These are phyloP conservation scores for Eurypyga helias DNA, from an alignment of 2,113 vertebrate species.

Conservation along the genomic window DNA sequence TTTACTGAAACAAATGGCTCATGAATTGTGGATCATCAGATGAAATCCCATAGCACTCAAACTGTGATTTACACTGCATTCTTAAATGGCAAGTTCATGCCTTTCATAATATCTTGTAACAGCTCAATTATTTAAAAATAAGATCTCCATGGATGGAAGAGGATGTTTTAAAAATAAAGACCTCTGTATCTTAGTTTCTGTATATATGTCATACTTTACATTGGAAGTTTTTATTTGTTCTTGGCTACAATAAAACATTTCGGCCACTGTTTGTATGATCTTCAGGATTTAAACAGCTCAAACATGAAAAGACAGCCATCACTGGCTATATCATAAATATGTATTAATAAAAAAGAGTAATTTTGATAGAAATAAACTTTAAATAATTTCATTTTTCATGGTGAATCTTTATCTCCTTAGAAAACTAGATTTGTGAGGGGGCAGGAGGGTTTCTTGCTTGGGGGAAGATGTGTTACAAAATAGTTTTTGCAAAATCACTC, in stretches of 20 bases:
- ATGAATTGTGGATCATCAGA: background rate
- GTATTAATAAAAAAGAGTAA: background rate
- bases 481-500: background rate
- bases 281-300: background rate
- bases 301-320: background rate
- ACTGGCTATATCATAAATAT: background rate
- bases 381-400: background rate
- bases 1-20: background rate
- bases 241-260: background rate
- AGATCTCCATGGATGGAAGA: background rate
- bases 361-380: background rate
- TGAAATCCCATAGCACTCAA: background rate
- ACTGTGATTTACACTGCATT: background rate
- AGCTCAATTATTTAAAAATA: background rate
- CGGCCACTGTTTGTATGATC: background rate
- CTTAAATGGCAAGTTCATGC: background rate
- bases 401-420: background rate
- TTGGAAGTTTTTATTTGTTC: background rate
- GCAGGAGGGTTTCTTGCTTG: background rate
- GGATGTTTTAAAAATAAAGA: background rate
- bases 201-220: background rate
- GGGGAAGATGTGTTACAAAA: background rate
- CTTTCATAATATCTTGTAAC: background rate
- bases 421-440: background rate
- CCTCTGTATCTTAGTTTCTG: background rate